Percentiles rank a stretch among this genome's conserved stretches.
phyloP scores from a whole-genome alignment of 2,797 vertebrate genomes.

The Rhynchotus rufescens region DNA sequence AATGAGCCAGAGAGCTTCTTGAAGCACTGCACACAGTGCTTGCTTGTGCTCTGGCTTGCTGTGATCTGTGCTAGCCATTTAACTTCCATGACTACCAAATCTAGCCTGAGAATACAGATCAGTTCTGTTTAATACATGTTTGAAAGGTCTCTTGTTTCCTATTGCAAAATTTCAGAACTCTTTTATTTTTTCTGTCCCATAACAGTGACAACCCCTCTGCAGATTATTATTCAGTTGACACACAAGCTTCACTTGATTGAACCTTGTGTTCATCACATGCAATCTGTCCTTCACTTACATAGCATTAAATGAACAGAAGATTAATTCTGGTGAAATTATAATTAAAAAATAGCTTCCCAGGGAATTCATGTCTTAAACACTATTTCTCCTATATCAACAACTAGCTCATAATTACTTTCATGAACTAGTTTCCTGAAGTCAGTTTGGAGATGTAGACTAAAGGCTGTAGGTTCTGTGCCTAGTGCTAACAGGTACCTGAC shows the following conservation, averaged over 20 bases:
- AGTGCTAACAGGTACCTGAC: neutral
- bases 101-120: neutral
- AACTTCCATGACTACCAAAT: neutral
- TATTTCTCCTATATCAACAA: neutral
- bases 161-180: neutral
- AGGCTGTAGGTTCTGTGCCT: neutral
- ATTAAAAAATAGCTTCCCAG: neutral
- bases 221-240: neutral
- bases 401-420: neutral
- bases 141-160: neutral
- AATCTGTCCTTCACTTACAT: neutral
- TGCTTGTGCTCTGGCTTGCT: neutral
- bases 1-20: neutral
- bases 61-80: neutral
- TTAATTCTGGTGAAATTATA: neutral
- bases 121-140: neutral
- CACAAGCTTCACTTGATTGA: neutral
- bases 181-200: neutral
- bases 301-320: neutral
- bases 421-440: neutral
- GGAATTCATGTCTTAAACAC: neutral
- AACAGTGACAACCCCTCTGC: neutral
- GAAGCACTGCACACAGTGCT: neutral
- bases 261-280: neutral
- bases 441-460: neutral